Percentiles rank a stretch among this genome's conserved stretches.
These are phyloP conservation scores for Resseliella maxima DNA, from an alignment of 2,888 invertebrate genomes.

Conservation along the genomic window DNA sequence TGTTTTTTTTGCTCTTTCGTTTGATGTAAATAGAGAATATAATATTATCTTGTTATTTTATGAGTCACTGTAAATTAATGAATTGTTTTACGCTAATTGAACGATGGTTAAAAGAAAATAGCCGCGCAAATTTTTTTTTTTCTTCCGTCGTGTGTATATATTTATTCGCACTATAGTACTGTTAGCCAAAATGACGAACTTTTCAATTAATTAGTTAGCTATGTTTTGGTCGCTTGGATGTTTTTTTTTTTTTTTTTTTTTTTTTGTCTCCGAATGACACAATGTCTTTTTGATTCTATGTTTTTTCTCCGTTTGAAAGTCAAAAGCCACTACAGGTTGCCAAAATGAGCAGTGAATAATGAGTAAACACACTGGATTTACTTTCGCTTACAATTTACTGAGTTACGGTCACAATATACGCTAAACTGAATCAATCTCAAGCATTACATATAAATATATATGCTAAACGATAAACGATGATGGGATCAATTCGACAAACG, in stretches of 20 bases:
- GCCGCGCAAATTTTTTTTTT: background rate
- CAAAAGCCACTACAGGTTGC: background rate
- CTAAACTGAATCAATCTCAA: background rate
- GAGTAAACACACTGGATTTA: background rate
- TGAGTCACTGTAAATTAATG: background rate
- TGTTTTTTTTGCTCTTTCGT: too few species aligned
- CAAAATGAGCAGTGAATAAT: background rate
- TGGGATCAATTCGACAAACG: background rate
- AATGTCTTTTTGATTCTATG: background rate
- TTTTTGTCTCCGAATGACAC: background rate
- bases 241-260: background rate
- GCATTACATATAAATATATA: background rate
- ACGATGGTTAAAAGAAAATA: background rate
- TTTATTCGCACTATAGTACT: background rate
- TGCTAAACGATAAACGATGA: background rate
- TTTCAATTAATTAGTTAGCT: background rate
- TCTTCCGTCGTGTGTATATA: too few species aligned
- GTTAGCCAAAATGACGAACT: background rate
- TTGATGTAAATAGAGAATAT: too few species aligned
- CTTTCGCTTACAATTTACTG: background rate
- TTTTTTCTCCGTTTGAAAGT: too few species aligned
- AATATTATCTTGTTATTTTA: background rate
- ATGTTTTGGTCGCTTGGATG: background rate
- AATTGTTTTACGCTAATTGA: background rate
- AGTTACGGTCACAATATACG: background rate